A percentile compares a stretch with the other conserved stretches of the same genome.
Conservation (phyloP, 2,113 vertebrate species). For the Leucopsar rothschildi region DNA sequence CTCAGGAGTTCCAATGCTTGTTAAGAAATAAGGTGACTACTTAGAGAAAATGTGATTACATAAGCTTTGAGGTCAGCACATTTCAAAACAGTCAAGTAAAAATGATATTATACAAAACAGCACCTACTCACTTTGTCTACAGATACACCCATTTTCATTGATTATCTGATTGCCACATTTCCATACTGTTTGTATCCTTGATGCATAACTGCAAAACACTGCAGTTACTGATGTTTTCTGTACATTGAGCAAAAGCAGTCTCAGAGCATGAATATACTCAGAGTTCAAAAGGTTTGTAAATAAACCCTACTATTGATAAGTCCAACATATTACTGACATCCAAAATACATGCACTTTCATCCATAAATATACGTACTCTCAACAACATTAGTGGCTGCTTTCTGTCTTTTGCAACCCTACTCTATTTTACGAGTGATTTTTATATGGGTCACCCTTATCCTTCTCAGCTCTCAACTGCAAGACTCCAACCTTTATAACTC, state of each 20-base stretch:
- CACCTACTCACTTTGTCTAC: neutral
- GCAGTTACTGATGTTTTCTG: neutral
- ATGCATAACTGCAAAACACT: neutral
- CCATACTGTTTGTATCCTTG: neutral
- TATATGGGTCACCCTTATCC: neutral
- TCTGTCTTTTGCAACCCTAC: neutral
- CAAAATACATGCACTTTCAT: neutral
- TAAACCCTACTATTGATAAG: neutral
- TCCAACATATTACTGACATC: neutral
- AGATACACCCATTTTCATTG: neutral
- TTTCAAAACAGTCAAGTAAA: neutral
- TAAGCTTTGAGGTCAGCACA: neutral
- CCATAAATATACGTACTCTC: neutral
- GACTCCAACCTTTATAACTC: neutral
- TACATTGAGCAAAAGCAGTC: neutral
- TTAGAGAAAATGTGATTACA: neutral
- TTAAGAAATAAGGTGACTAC: neutral
- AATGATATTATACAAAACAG: neutral
- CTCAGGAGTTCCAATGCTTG: neutral
- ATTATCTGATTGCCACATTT: neutral
- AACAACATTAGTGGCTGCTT: neutral
- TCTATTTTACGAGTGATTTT: neutral
- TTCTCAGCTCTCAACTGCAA: neutral
- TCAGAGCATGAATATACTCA: neutral
- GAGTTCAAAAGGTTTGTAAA: neutral